phyloP scores from a whole-genome alignment of 35 echinoderm and acorn worm species.

The Patiria miniata region DNA sequence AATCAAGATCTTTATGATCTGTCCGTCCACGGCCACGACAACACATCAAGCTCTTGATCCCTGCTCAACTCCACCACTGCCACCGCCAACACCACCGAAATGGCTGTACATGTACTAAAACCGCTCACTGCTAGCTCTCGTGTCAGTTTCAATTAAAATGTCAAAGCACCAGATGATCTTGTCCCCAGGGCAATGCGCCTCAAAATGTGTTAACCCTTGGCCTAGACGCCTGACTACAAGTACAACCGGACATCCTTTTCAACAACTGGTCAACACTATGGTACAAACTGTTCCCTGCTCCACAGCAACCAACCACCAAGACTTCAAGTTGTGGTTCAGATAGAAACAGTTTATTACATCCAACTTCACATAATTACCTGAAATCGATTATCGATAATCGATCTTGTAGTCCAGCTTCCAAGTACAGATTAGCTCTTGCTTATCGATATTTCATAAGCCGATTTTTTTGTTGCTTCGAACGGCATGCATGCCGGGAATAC shows the following conservation, averaged over 20 bases:
- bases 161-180: slow-evolving; percentile 3
- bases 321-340: slow-evolving; percentile 15
- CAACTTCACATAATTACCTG: not conserved
- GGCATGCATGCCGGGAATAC: too few species aligned
- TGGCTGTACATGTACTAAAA: too few species aligned
- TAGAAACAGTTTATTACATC: not conserved
- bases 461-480: too few species aligned
- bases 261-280: not conserved
- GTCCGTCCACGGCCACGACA: slow-evolving; percentile 4
- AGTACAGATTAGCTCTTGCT: not conserved
- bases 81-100: too few species aligned
- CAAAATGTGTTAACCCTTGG: not conserved
- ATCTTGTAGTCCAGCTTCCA: not conserved
- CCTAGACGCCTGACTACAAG: not conserved
- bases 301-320: not conserved
- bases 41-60: not conserved
- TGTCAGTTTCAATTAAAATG: slow-evolving; percentile 8
- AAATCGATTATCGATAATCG: slow-evolving; percentile 15
- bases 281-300: not conserved
- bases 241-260: not conserved
- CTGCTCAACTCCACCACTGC: too few species aligned
- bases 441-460: too few species aligned
- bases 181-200: not conserved
- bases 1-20: not conserved
- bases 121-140: not conserved